Evolutionary conservation across 1,140 invertebrate species (phyloP).

Genomic region (Sitophilus oryzae): DNA sequence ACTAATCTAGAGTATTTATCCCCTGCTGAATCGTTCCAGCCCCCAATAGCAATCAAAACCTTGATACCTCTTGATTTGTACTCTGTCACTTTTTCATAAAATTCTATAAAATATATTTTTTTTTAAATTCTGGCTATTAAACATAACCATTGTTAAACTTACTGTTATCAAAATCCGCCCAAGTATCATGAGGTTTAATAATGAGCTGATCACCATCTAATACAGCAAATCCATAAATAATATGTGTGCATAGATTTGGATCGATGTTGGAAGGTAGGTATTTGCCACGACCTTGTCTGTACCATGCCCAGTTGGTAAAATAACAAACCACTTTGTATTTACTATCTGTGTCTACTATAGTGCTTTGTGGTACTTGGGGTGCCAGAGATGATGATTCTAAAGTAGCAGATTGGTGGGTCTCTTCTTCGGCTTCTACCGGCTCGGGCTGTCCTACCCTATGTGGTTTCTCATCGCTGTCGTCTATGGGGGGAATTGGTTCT

Average conservation of each 20-base stretch:
- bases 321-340: constrained; percentile 62
- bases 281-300: constrained; percentile 55
- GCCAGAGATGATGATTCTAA: constrained; percentile 3
- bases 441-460: constrained; percentile 10
- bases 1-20: constrained; percentile 60
- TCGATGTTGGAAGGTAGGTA: constrained; percentile 63
- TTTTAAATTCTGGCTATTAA: background rate
- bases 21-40: constrained; percentile 64
- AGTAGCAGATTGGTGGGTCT: background rate
- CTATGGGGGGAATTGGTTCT: constrained; percentile 20
- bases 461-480: constrained; percentile 6
- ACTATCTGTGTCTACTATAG: constrained; percentile 35
- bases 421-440: constrained; percentile 23
- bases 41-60: constrained; percentile 64
- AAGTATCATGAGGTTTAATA: constrained; percentile 62
- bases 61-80: constrained; percentile 56
- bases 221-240: constrained; percentile 68
- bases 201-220: constrained; percentile 53
- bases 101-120: constrained; percentile 44
- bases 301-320: constrained; percentile 67
- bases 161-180: constrained; percentile 64
- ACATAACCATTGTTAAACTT: constrained; percentile 29
- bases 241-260: constrained; percentile 63
- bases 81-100: constrained; percentile 54
- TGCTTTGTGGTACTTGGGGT: constrained; percentile 9